Conservation (phyloP, 2,113 vertebrate species). For the Zapornia atra region DNA sequence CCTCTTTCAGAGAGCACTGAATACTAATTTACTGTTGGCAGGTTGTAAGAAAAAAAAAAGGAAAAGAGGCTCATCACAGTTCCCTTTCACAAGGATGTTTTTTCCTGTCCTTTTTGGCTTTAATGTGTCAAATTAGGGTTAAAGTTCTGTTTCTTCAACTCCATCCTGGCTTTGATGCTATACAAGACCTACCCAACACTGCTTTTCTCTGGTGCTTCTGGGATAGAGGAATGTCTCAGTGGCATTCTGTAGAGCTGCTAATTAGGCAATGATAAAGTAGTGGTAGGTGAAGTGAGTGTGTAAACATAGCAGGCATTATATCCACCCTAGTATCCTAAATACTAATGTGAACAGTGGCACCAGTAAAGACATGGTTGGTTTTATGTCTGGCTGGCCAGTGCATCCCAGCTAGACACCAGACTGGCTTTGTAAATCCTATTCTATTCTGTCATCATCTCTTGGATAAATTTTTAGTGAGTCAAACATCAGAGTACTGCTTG, state of each 20-base stretch:
- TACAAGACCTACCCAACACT: background rate
- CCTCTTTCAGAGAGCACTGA: background rate
- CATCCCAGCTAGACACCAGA: background rate
- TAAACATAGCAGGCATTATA: background rate
- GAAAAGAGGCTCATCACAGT: background rate
- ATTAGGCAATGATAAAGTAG: background rate
- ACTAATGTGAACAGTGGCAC: background rate
- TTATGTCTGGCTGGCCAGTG: background rate
- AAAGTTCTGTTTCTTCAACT: background rate
- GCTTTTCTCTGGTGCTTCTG: background rate
- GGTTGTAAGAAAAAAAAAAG: background rate
- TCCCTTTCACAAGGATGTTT: background rate
- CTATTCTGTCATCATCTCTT: background rate
- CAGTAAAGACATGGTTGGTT: background rate
- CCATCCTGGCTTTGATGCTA: background rate
- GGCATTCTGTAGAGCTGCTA: background rate
- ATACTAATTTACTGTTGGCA: slow-evolving; percentile 25
- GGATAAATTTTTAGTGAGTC: background rate
- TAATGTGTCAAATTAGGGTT: background rate
- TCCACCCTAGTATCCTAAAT: background rate
- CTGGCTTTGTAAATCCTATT: background rate
- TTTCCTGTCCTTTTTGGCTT: background rate
- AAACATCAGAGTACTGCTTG: background rate
- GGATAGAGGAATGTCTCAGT: background rate
- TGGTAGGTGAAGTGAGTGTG: background rate